Percentiles rank a stretch among this genome's conserved stretches.
Conservation (phyloP, 1,140 invertebrate genomes). For the Grapholita molesta region DNA sequence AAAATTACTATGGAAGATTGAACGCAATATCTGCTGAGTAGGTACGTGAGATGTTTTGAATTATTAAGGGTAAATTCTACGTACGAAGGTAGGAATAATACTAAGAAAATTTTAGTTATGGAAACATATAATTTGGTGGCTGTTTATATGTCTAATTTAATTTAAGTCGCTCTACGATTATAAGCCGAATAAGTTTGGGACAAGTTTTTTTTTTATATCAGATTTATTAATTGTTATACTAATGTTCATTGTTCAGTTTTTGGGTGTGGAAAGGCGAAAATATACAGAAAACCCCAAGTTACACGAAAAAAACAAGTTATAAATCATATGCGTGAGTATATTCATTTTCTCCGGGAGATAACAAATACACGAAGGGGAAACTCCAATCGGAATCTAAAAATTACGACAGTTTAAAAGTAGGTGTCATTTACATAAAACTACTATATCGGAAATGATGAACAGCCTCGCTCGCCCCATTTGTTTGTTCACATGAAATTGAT, state of each 20-base stretch:
- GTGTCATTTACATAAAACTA: conserved; percentile 75
- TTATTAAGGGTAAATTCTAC: too few relatives aligned
- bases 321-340: conserved; percentile 66
- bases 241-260: too few relatives aligned
- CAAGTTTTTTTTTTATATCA: too few relatives aligned
- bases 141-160: too few relatives aligned
- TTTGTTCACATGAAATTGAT: conserved; percentile 45
- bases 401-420: conserved; percentile 77
- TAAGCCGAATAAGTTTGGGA: too few relatives aligned
- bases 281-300: not conserved
- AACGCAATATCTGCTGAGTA: not conserved
- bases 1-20: not conserved
- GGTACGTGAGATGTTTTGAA: not conserved
- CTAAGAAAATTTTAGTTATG: not conserved
- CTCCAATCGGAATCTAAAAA: conserved; percentile 74
- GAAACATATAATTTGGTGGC: not conserved
- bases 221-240: too few relatives aligned
- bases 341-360: conserved; percentile 66
- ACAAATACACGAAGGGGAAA: conserved; percentile 69
- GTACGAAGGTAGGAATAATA: not conserved
- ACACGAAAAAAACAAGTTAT: conserved; percentile 39
- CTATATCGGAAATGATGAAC: conserved; percentile 71
- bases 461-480: conserved; percentile 48
- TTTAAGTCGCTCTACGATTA: too few relatives aligned
- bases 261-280: too few relatives aligned